A percentile compares a stretch with the other conserved stretches of the same genome.
Evolutionary conservation across 35 echinoderm and acorn worm genomes (phyloP).

Genomic region (Hemicentrotus pulcherrimus): DNA sequence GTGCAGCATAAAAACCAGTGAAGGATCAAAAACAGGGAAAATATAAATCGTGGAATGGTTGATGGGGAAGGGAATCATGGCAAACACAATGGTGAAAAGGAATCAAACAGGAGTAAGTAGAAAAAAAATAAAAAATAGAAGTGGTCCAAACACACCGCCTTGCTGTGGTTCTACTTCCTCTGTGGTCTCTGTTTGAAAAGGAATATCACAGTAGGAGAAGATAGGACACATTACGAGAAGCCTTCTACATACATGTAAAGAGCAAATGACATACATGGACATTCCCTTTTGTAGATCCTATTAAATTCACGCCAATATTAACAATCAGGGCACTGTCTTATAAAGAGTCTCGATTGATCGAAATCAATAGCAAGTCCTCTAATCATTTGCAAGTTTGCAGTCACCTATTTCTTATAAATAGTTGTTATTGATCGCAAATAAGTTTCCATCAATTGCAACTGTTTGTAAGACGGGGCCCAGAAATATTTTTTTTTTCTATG

Average conservation of each 20-base stretch:
- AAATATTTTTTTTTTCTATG: too few species aligned
- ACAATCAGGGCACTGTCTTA: too few species aligned
- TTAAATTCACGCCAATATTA: neutral
- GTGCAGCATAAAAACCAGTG: neutral
- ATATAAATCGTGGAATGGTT: neutral
- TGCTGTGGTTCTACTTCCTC: slow-evolving; percentile 15
- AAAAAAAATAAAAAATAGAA: slow-evolving; percentile 36
- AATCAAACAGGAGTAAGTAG: neutral
- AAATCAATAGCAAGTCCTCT: too few species aligned
- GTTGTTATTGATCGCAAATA: too few species aligned
- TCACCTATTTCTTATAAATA: too few species aligned
- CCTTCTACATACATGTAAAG: neutral
- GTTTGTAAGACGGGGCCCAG: too few species aligned
- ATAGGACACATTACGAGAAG: neutral
- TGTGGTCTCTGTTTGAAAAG: neutral
- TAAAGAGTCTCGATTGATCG: too few species aligned
- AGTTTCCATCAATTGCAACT: too few species aligned
- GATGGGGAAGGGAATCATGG: neutral
- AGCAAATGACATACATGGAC: neutral
- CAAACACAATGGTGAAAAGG: neutral
- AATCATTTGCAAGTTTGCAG: too few species aligned
- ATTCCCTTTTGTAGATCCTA: neutral
- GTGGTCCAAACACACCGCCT: slow-evolving; percentile 40
- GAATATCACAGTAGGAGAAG: neutral
- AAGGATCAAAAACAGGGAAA: neutral